These are phyloP conservation scores for Planiliza haematocheilus DNA, from an alignment of 2,113 vertebrate species.

Conservation along the genomic window DNA sequence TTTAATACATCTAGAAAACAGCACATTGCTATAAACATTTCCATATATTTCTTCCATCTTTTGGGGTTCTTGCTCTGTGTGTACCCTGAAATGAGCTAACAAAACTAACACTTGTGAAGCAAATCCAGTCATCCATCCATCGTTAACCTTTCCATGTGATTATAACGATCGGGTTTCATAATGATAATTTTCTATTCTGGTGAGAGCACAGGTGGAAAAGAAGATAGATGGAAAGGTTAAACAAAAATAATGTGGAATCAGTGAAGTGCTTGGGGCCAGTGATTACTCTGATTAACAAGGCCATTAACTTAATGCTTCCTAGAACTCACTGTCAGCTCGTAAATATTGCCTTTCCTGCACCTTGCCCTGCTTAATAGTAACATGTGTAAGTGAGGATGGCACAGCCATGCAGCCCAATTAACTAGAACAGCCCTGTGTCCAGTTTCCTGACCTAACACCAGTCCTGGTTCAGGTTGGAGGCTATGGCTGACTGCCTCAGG, in stretches of 20 bases:
- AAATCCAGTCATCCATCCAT: conserved; percentile 16
- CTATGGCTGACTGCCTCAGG: neutral
- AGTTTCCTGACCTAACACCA: neutral
- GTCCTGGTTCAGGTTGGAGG: neutral
- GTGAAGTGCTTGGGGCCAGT: conserved; percentile 54
- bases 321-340: conserved; percentile 43
- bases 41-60: neutral
- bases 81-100: neutral
- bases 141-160: conserved; percentile 69
- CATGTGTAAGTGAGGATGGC: neutral
- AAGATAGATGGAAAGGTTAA: conserved; percentile 70
- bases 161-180: conserved; percentile 61
- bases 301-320: conserved; percentile 73
- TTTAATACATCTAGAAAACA: neutral
- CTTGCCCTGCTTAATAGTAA: conserved; percentile 8
- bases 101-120: neutral
- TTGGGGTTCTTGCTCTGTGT: neutral
- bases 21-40: neutral
- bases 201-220: conserved; percentile 56
- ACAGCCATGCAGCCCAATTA: neutral
- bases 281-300: conserved; percentile 76
- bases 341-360: conserved; percentile 19
- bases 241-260: conserved; percentile 71
- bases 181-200: conserved; percentile 63
- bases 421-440: neutral